These are phyloP conservation scores for Oreortyx pictus DNA, from an alignment of 2,797 vertebrate genomes.

Conservation along the genomic window DNA sequence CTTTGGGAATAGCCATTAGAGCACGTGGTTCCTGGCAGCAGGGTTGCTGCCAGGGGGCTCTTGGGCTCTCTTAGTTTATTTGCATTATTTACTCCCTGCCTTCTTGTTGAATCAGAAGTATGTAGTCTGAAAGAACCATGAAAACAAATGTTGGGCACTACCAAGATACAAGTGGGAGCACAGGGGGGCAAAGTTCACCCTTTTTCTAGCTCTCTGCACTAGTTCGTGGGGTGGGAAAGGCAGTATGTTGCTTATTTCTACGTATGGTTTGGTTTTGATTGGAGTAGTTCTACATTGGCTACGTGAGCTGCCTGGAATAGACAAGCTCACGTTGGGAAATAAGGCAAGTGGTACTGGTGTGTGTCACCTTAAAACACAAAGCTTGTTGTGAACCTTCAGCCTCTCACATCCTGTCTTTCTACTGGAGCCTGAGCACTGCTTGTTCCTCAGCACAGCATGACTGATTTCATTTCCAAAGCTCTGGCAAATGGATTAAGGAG, in stretches of 20 bases:
- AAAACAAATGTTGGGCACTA: neutral
- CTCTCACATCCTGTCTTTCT: neutral
- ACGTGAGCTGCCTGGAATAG: neutral
- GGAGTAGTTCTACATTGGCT: neutral
- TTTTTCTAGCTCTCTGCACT: neutral
- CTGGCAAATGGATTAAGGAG: neutral
- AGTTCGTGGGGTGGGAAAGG: neutral
- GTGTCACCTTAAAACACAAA: neutral
- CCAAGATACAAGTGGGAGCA: neutral
- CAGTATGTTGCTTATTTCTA: neutral
- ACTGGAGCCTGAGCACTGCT: neutral
- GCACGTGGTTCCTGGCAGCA: neutral
- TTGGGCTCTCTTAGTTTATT: neutral
- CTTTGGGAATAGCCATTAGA: neutral
- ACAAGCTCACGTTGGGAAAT: neutral
- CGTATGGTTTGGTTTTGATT: neutral
- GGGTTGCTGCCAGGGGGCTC: neutral
- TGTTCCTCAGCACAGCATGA: accelerated
- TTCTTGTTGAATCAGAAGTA: neutral
- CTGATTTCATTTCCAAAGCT: neutral
- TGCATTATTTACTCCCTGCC: neutral
- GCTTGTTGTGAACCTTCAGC: neutral
- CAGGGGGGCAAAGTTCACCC: neutral
- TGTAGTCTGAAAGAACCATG: neutral
- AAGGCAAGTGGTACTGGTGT: neutral